Percentiles rank a stretch among this genome's conserved stretches.
Conservation (phyloP, 2,113 vertebrate genomes). For the Seriola aureovittata region DNA sequence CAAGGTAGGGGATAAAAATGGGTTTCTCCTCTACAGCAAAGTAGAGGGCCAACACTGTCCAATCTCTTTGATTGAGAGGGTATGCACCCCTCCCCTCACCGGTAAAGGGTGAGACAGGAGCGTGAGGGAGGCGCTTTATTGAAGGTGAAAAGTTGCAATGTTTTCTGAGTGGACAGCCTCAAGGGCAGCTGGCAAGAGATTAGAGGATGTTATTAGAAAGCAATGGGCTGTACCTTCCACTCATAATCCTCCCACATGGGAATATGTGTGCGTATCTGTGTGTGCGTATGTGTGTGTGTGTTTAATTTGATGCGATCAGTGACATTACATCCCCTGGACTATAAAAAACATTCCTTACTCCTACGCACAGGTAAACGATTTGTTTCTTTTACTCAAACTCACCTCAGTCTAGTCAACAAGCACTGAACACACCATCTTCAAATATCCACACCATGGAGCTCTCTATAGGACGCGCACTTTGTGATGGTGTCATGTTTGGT, state of each 20-base stretch:
- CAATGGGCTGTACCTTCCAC: conserved; percentile 79
- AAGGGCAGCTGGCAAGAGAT: conserved; percentile 78
- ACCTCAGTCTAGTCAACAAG: not conserved
- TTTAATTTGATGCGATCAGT: conserved; percentile 60
- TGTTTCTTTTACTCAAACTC: conserved; percentile 22
- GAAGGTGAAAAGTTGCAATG: conserved; percentile 81
- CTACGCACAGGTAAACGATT: conserved; percentile 42
- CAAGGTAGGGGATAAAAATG: conserved; percentile 74
- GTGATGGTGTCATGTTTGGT: not conserved
- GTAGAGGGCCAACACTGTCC: conserved; percentile 66
- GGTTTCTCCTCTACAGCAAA: conserved; percentile 67
- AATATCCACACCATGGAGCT: not conserved
- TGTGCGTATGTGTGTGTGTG: not conserved
- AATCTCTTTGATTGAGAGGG: conserved; percentile 73
- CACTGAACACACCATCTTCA: fast-evolving
- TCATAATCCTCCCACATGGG: conserved; percentile 75
- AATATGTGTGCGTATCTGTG: conserved; percentile 6
- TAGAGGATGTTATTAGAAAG: conserved; percentile 84
- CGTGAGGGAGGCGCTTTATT: conserved; percentile 62
- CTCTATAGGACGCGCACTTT: not conserved
- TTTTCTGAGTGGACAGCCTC: conserved; percentile 77
- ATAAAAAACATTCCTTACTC: conserved; percentile 48
- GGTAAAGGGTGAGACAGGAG: conserved; percentile 47
- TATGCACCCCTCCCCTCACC: conserved; percentile 38
- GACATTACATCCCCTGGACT: conserved; percentile 59